phyloP scores from a whole-genome alignment of 2,888 invertebrate genomes.

The Euproctis similis region DNA sequence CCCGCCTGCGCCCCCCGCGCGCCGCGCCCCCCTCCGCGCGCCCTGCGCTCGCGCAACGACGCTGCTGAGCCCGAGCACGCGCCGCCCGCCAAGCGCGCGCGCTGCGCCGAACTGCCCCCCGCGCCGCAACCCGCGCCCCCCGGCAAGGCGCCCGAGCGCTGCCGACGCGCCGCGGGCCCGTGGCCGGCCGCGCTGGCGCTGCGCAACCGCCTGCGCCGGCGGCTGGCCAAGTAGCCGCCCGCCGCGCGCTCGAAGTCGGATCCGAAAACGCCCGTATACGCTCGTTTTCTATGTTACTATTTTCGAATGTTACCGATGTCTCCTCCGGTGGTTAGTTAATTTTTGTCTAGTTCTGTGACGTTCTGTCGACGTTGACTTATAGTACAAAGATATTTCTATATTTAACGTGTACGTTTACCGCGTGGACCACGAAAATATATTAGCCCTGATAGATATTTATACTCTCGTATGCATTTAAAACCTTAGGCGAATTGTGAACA shows the following conservation, averaged over 20 bases:
- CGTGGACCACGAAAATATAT: conserved; percentile 65
- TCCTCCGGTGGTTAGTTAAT: conserved; percentile 19
- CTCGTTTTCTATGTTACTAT: conserved; percentile 52
- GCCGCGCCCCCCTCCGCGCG: conserved; percentile 23
- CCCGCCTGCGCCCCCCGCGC: conserved; percentile 15
- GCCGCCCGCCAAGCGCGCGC: conserved; percentile 22
- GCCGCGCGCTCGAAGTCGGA: conserved; percentile 25
- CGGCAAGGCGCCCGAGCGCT: conserved; percentile 30
- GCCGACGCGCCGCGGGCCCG: conserved; percentile 47
- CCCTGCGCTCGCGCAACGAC: conserved; percentile 43
- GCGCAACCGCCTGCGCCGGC: conserved; percentile 58
- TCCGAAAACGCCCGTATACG: conserved; percentile 64
- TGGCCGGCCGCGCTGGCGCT: conserved; percentile 63
- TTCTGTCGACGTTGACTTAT: conserved; percentile 46
- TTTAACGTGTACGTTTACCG: conserved; percentile 61
- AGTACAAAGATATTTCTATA: conserved; percentile 69
- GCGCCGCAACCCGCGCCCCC: conserved; percentile 26
- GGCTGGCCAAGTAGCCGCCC: conserved; percentile 53
- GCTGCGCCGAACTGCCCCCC: conserved; percentile 18
- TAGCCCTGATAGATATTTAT: conserved; percentile 66
- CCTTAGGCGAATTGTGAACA: conserved; percentile 49
- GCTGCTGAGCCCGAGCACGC: conserved; percentile 27
- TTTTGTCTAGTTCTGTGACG: conserved; percentile 14
- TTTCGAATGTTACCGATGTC: conserved; percentile 18
- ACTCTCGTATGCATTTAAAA: conserved; percentile 67